Conservation (phyloP, 2,888 invertebrate species). For the Macrophya alboannulata region DNA sequence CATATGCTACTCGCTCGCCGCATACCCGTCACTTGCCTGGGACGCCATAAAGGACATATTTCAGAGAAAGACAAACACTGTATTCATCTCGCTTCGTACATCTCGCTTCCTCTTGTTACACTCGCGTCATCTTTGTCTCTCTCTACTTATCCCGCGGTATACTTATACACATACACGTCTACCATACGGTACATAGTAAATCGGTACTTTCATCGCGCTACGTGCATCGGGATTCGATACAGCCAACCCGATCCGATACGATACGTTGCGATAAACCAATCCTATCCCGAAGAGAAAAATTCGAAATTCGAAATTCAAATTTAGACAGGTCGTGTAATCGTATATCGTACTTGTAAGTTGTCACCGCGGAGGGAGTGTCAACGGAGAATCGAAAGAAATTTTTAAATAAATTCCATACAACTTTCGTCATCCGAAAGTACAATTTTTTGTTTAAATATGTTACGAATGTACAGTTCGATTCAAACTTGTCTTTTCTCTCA, state of each 20-base stretch:
- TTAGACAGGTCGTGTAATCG: neutral
- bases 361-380: slow-evolving; percentile 29
- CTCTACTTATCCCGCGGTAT: slow-evolving; percentile 11
- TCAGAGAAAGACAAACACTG: slow-evolving; percentile 36
- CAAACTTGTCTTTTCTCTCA: neutral
- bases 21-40: slow-evolving; percentile 62
- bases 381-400: neutral
- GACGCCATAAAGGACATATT: slow-evolving; percentile 50
- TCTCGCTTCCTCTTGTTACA: neutral
- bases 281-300: neutral
- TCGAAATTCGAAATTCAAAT: slow-evolving; percentile 24
- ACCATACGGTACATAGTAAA: neutral
- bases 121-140: neutral
- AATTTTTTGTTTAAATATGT: no score
- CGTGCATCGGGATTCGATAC: slow-evolving; percentile 22
- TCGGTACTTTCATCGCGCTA: slow-evolving; percentile 17
- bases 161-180: neutral
- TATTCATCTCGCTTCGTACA: slow-evolving; percentile 33
- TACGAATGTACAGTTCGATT: no score
- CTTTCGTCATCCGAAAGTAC: neutral
- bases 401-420: slow-evolving; percentile 8
- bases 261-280: no score
- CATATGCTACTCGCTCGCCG: slow-evolving; percentile 74
- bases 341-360: neutral
- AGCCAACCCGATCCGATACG: no score